A percentile compares a stretch with the other conserved stretches of the same genome.
Conservation (phyloP, 1,140 invertebrate species). For the Sinella curviseta region DNA sequence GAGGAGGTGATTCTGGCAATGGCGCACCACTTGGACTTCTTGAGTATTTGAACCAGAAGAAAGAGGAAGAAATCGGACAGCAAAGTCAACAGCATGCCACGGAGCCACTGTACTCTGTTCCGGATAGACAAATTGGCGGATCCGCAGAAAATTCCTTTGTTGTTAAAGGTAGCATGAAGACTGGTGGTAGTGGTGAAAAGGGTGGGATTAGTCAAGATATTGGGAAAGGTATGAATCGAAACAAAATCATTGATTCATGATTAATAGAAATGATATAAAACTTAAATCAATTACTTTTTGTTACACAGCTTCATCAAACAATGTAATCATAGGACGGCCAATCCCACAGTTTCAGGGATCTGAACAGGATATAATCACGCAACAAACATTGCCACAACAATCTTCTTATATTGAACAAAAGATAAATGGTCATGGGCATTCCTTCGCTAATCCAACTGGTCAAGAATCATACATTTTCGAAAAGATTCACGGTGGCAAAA, state of each 20-base stretch:
- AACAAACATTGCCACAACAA: neutral
- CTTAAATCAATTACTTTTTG: neutral
- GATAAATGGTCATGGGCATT: neutral
- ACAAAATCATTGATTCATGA: neutral
- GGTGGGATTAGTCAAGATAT: neutral
- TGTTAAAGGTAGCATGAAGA: conserved; percentile 4
- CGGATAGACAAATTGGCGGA: conserved; percentile 25
- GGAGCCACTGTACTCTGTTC: conserved; percentile 21
- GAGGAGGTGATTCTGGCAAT: too few relatives aligned
- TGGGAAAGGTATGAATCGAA: neutral
- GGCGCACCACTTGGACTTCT: neutral
- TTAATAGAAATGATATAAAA: neutral
- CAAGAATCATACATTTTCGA: conserved; percentile 3
- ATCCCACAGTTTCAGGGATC: neutral
- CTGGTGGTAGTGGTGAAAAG: neutral
- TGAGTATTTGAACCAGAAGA: conserved; percentile 15
- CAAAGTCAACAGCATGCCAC: neutral
- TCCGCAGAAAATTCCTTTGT: conserved; percentile 11
- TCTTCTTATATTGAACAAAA: conserved; percentile 1
- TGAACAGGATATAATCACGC: neutral
- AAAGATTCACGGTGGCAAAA: neutral
- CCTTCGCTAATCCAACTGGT: neutral
- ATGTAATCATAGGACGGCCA: neutral
- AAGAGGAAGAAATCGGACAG: neutral
- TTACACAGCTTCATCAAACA: neutral